Percentiles rank a stretch among this genome's conserved stretches.
phyloP scores from a whole-genome alignment of 2,888 invertebrate genomes.

The Lepas anatifera region DNA sequence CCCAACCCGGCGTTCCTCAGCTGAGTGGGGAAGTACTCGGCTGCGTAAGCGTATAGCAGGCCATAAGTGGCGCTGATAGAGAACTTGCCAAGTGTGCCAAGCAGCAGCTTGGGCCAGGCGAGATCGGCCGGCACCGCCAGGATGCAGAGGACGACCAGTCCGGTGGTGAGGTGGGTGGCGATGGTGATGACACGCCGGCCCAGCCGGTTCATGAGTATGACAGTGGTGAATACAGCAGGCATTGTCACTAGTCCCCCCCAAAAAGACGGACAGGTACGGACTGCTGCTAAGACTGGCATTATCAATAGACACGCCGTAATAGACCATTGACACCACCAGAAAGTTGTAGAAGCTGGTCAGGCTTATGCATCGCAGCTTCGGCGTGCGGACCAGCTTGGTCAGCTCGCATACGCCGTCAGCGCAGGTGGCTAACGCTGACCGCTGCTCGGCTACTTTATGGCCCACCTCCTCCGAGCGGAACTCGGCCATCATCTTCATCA shows the following conservation, averaged over 20 bases:
- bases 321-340: constrained; percentile 72
- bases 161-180: constrained; percentile 16
- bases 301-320: constrained; percentile 79
- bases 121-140: constrained; percentile 18
- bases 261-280: constrained; percentile 70
- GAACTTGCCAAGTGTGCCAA: constrained; percentile 62
- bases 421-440: constrained; percentile 30
- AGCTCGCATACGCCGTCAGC: constrained; percentile 40
- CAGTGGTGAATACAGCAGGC: constrained; percentile 13
- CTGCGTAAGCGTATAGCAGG: constrained; percentile 73
- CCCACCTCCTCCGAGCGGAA: background rate
- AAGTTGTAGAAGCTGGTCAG: constrained; percentile 62
- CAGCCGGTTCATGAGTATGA: background rate
- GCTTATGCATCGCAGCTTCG: constrained; percentile 55
- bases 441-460: background rate
- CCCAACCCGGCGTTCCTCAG: constrained; percentile 78
- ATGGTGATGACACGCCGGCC: constrained; percentile 56
- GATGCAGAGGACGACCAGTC: constrained; percentile 18
- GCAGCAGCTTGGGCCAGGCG: constrained; percentile 44
- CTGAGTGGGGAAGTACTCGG: constrained; percentile 75
- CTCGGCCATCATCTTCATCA: constrained; percentile 13
- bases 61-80: constrained; percentile 74
- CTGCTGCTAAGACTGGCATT: constrained; percentile 65
- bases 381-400: constrained; percentile 53
- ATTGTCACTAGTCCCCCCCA: constrained; percentile 48